Evolutionary conservation across 2,888 invertebrate species (phyloP).

Genomic region (Sinhomidia bicolor): DNA sequence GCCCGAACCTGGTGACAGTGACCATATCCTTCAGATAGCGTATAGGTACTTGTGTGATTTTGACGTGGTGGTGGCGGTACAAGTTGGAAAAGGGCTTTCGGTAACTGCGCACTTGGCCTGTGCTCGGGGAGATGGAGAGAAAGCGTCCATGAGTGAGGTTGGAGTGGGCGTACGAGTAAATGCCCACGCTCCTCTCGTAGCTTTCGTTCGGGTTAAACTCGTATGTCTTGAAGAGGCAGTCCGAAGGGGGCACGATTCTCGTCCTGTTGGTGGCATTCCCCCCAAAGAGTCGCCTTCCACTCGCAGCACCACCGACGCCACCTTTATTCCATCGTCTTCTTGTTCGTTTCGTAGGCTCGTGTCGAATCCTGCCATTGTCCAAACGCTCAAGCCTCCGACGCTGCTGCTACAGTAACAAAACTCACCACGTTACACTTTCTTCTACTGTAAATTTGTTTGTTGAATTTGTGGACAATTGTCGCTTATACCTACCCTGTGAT

Average conservation of each 20-base stretch:
- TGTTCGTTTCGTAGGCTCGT: neutral
- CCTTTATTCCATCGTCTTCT: too few relatives aligned
- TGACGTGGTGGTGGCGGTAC: slow-evolving; percentile 3
- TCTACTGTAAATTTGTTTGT: too few relatives aligned
- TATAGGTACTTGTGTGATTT: slow-evolving; percentile 43
- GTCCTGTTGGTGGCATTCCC: neutral
- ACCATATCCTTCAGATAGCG: slow-evolving; percentile 29
- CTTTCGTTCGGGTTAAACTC: slow-evolving; percentile 54
- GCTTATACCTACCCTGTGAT: neutral
- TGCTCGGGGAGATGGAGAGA: neutral
- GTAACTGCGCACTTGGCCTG: slow-evolving; percentile 13
- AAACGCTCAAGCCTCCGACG: neutral
- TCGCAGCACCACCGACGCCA: neutral
- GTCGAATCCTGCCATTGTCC: neutral
- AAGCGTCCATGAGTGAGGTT: slow-evolving; percentile 53
- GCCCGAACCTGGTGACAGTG: slow-evolving; percentile 3
- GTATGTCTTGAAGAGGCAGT: slow-evolving; percentile 53
- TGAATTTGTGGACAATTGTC: too few relatives aligned
- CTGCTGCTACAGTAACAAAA: too few relatives aligned
- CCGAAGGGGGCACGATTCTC: neutral
- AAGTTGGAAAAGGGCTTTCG: slow-evolving; percentile 37
- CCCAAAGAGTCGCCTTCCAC: neutral
- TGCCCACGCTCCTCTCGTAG: slow-evolving; percentile 45
- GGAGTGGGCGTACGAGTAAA: slow-evolving; percentile 55
- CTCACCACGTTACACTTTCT: too few relatives aligned